Base-by-base conservation (phyloP, 1,140 invertebrate species). In the Trypoxylus dichotomus region DNA sequence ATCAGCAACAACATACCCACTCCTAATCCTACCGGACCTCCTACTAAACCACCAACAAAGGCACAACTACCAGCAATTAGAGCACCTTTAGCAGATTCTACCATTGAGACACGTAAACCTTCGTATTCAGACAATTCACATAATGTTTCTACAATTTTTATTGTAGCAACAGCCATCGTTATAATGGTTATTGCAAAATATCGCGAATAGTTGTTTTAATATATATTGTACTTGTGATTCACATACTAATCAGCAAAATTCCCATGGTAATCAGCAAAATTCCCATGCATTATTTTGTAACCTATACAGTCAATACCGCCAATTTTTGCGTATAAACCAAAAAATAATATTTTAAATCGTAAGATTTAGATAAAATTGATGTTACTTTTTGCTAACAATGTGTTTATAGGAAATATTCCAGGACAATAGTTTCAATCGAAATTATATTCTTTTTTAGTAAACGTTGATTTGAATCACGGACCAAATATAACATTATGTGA, bases 21-120 rank as follows among this genome's bases (percentile, higher is more conserved):
- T 19, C 81, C 82, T 72, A 84, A 79, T 60, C 83, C 82, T 72
- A 80, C 6, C 32, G 82, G 82, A 10, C 82, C 82, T 29, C 74
- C 81, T n/a, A 84, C 3, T 32, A 84, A 3, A 47, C 81, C 82
- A 19, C 82, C 82, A 63, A 79, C n/a, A 19, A 82, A 77, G 7
- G 80, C 76, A 76, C 37, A 74, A 75, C n/a, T 43, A 11, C 81
- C 82, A 24, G 78, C 78, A 43, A 83, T 76, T 21, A 79, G 15
- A 11, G 82, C 83, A 8, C 80, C 83, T 80, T 83, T 83, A 24
- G 43, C 60, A 13, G 83, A 80, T 78, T 80, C 80, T 58, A 54
- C 54, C 3, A 83, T 41, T 10, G 82, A 79, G n/a, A 81, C 80
- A 72, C 76, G 75, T 76, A 84, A 74, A 58, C 82, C 76, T 79